Evolutionary conservation across 2,113 vertebrate species (phyloP), one percentile per base, ranked within the genome.

Genomic region (Orcinus orca): DNA sequence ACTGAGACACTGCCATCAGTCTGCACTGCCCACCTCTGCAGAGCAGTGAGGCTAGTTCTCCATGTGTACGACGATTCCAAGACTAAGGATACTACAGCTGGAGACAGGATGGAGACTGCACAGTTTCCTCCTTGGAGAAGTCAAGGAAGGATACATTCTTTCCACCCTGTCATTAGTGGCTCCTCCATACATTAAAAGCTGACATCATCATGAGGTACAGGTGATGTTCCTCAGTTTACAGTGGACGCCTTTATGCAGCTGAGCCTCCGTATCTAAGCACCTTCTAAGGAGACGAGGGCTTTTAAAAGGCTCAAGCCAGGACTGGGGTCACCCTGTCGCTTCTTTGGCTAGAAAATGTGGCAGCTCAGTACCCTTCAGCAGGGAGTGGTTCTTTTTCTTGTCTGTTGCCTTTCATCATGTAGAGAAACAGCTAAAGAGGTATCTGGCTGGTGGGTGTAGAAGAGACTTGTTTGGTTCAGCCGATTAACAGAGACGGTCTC

Each of bases 11-110:
- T 7, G 26, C 26, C 18, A 6, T 70, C 58, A 5, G 63, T 71
- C 25, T n/a, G 36, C 4, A 8, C 0, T 0, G 4, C 41, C 73
- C 21, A 26, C 38, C 50, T 38, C 36, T 26, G 29, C 3, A 12
- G 33, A 62, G 41, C 4, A 3, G 18, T 0, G 20, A 44, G n/a
- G 38, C n/a, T 58, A 13, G 83, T 20, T 68, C 23, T 44, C 77
- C 0, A 2, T 1, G 5, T 0, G 9, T 29, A 44, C 4, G 67
- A 74, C 1, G 70, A 70, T 12, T 53, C 70, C 15, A n/a, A 50
- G 60, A 6, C 8, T 67, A 55, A 50, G 33, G 38, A 18, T 4
- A 26, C 33, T 38, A 38, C 8, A 29, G 83, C 26, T 63, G n/a
- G 2, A 53, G 55, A 3, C 6, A 4, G 11, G 7, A 21, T 1